Evolutionary conservation across 2,113 vertebrate genomes (phyloP), one percentile per base, ranked within the genome.

Genomic region (Phalacrocorax pelagicus): DNA sequence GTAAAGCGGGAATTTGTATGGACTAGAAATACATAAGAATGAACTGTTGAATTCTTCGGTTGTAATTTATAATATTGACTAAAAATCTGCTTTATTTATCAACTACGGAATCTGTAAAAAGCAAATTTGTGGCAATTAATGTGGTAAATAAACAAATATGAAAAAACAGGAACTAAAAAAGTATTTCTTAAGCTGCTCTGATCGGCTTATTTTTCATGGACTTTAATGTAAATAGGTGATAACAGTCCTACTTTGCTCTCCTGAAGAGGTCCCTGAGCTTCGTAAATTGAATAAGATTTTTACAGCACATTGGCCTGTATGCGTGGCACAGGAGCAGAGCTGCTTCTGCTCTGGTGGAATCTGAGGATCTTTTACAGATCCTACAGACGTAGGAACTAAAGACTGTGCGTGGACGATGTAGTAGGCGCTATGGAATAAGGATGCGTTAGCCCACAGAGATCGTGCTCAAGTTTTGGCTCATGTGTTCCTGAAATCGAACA

Each of bases 1-100:
- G 40, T 74, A 38, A 75, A 86, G 81, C 5, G 23, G 81, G 93
- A 42, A 65, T 81, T 54, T 73, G 26, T 21, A 5, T 4, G 46
- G 88, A 82, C 80, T 81, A 6, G 15, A 69, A 29, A 38, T 61
- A 34, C 49, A 2, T 66, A 30, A 44, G 86, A 49, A 89, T 27
- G 57, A 95, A 86, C 85, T 87, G 70, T 47, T 79, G 75, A 74
- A 80, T 81, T 63, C 62, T 3, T 51, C 81, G 55, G 19, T 58
- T 94, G 38, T 91, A 40, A 58, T 61, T 80, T 95, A 69, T 89
- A 44, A 54, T 62, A 61, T 47, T 30, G 54, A 46, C 88, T 70
- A 88, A 92, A 96, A 96, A 91, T 92, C 65, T 29, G 82, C 83
- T 92, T 75, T 93, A 83, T 94, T 94, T 73, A 95, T 92, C 71